Conservation (phyloP, 2,797 vertebrate genomes). For the Onychomys arenicola region DNA sequence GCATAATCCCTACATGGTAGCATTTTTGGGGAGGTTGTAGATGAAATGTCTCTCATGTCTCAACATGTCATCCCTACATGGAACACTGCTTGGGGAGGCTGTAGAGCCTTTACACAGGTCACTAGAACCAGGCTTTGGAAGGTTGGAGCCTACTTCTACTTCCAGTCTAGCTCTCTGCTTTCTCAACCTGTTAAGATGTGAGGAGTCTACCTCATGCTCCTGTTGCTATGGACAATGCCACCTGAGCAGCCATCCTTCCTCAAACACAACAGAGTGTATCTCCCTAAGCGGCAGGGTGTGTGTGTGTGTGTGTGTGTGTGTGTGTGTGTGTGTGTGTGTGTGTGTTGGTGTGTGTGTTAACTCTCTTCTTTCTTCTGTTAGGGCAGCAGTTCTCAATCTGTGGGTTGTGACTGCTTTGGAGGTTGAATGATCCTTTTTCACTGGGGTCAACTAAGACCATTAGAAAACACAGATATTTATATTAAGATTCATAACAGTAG, state of each 20-base stretch:
- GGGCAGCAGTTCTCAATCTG: too few species aligned
- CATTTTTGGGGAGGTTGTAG: too few species aligned
- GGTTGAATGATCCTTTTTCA: too few species aligned
- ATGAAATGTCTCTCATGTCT: neutral
- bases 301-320: neutral
- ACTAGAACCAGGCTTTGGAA: neutral
- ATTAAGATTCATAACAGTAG: neutral
- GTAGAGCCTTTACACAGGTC: neutral
- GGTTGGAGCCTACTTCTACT: neutral
- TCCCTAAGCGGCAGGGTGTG: neutral
- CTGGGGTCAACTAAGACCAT: too few species aligned
- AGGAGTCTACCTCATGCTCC: neutral
- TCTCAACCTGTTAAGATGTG: neutral
- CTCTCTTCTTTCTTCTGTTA: neutral
- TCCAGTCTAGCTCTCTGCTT: neutral
- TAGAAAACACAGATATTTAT: neutral
- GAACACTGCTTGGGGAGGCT: neutral
- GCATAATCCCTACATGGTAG: neutral
- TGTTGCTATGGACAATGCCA: neutral
- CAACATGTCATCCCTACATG: too few species aligned
- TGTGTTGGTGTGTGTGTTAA: neutral
- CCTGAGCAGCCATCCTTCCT: neutral
- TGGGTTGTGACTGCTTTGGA: too few species aligned
- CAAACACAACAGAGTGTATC: neutral
- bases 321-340: neutral